These are phyloP conservation scores for Acanthosepion pharaonis DNA, from an alignment of 2,888 invertebrate species.

Conservation along the genomic window DNA sequence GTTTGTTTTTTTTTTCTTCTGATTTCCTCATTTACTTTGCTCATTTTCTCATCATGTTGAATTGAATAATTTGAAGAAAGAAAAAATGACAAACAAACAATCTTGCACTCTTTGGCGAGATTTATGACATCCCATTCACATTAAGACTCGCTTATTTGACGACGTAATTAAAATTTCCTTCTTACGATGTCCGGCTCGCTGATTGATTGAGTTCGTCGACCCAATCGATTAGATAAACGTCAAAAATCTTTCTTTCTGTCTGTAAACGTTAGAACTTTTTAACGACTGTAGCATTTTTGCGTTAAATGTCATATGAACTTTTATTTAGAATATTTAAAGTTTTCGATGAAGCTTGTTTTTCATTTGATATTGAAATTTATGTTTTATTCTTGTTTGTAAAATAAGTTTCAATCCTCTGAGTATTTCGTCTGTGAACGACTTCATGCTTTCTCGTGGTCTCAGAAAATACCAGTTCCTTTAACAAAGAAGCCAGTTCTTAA, in stretches of 20 bases:
- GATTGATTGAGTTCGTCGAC: constrained; percentile 10
- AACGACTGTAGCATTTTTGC: background rate
- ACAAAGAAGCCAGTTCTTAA: too few relatives aligned
- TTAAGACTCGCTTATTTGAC: constrained; percentile 13
- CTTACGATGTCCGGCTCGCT: background rate
- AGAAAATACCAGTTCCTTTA: background rate
- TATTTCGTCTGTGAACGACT: background rate
- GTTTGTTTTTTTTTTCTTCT: background rate
- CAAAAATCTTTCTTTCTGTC: background rate
- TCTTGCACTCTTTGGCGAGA: background rate
- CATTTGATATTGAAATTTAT: background rate
- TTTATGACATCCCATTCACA: constrained; percentile 1
- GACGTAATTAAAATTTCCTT: constrained; percentile 22
- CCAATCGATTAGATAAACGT: background rate
- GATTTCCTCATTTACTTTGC: background rate
- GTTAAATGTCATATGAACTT: background rate
- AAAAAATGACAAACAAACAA: background rate
- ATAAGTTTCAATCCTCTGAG: background rate
- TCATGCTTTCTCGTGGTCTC: background rate
- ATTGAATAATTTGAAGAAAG: background rate
- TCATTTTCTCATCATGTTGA: background rate
- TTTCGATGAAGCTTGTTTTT: background rate
- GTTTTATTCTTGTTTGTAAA: background rate
- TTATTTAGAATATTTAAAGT: background rate
- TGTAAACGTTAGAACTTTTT: background rate